Base-by-base conservation (phyloP, 2,888 invertebrate genomes). In the Eilema griseolum region DNA sequence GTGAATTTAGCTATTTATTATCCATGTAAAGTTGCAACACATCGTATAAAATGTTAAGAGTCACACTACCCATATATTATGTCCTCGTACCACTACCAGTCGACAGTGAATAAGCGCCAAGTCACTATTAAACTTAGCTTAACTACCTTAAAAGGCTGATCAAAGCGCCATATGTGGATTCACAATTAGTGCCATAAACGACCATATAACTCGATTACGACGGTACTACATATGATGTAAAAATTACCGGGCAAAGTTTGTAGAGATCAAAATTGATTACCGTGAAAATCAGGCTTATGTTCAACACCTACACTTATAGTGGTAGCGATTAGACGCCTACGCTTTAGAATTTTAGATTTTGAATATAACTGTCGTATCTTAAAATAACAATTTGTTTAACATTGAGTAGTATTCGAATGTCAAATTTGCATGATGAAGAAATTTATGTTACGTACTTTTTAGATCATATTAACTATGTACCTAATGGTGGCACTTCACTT, bases 141-240 rank as follows among this genome's bases (percentile, higher is more conserved):
- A 76, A 79, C 74, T 61, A 71, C 90, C 88, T 66, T 87, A 87
- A 83, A 88, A 83, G 90, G 88, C 66, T 79, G 83, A 85, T 81
- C 82, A 85, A 84, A 88, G 84, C 81, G 83, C 84, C 85, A 82
- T 84, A 80, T 79, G 83, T 82, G 84, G 83, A 88, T 85, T 69
- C 57, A 76, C 71, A 75, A 79, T 78, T 80, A 66, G 67, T 80
- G 74, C 75, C 77, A 66, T 69, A 75, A 81, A 82, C 79, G 84
- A 81, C 80, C 84, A 78, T 84, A 77, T 77, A 85, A 86, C 86
- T 87, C 83, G 87, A 86, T 88, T 88, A 79, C 77, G 69, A 74
- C 74, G 74, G 65, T 72, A 79, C 74, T 83, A 80, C 83, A 81
- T 82, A 81, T 83, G 81, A 80, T 80, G 72, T 75, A 68, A 75